Conservation (phyloP, 2,113 vertebrate genomes). For the Ceratotherium simum region DNA sequence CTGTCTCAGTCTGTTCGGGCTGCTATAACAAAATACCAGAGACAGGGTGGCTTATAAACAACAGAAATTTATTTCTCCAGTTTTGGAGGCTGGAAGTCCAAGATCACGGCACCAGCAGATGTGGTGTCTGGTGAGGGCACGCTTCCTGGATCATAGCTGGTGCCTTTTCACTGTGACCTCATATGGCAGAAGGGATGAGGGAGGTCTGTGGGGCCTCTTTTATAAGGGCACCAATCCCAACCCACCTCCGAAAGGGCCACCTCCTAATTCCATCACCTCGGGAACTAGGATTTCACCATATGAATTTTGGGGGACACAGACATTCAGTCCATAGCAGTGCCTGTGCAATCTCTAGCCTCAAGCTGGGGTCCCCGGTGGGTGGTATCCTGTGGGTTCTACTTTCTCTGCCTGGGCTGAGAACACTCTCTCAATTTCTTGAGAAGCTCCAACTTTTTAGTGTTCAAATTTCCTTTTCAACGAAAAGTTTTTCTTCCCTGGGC, state of each 20-base stretch:
- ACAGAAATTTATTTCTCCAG: background rate
- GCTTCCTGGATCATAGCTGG: background rate
- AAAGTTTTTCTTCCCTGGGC: background rate
- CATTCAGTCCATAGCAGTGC: background rate
- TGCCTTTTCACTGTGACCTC: background rate
- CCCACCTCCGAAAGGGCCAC: background rate
- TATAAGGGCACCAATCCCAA: background rate
- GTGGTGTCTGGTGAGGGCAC: background rate
- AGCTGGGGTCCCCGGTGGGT: background rate
- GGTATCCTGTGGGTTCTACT: background rate
- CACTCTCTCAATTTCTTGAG: background rate
- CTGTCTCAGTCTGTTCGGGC: background rate
- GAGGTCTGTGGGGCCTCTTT: background rate
- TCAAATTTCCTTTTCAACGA: background rate
- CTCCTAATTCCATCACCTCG: background rate
- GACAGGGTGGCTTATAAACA: background rate
- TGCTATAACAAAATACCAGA: background rate
- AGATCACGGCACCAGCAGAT: background rate
- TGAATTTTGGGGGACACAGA: background rate
- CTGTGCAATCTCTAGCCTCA: background rate
- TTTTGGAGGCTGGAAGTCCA: background rate
- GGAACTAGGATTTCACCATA: background rate
- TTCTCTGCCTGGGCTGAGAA: background rate
- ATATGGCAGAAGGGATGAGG: background rate
- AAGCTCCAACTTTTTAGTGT: background rate